A percentile compares a stretch with the other conserved stretches of the same genome.
Evolutionary conservation across 2,797 vertebrate genomes (phyloP).

Genomic region (Karalla daura): DNA sequence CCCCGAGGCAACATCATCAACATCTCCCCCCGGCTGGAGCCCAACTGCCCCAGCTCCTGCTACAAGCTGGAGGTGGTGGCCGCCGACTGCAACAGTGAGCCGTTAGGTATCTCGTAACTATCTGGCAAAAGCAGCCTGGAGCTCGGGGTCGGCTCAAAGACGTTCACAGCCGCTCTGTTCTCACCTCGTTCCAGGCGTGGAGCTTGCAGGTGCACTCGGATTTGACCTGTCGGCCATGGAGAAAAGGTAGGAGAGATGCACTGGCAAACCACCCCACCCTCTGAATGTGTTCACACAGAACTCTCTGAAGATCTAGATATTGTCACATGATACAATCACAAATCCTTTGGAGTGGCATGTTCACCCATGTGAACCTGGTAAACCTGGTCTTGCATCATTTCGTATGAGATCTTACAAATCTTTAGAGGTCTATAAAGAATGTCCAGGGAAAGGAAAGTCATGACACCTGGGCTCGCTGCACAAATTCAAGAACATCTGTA

Average conservation of each 20-base stretch:
- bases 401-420: no score
- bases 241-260: conserved; percentile 78
- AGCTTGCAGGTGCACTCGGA: conserved; percentile 77
- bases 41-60: conserved; percentile 74
- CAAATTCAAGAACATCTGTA: no score
- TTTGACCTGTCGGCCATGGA: conserved; percentile 86
- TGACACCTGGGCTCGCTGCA: no score
- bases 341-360: no score
- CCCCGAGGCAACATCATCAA: conserved; percentile 86
- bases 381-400: no score
- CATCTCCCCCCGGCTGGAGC: conserved; percentile 82
- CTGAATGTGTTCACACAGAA: no score
- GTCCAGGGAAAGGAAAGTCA: neutral
- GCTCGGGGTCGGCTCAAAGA: neutral
- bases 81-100: conserved; percentile 82
- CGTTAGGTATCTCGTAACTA: conserved; percentile 76
- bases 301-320: no score
- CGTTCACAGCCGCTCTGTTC: neutral
- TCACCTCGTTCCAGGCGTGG: conserved; percentile 65
- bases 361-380: no score
- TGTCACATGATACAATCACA: no score
- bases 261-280: no score
- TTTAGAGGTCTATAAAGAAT: no score
- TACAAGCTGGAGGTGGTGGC: conserved; percentile 87
- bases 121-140: neutral